phyloP scores from a whole-genome alignment of 2,888 invertebrate genomes.

The Polydrusus tereticollis region DNA sequence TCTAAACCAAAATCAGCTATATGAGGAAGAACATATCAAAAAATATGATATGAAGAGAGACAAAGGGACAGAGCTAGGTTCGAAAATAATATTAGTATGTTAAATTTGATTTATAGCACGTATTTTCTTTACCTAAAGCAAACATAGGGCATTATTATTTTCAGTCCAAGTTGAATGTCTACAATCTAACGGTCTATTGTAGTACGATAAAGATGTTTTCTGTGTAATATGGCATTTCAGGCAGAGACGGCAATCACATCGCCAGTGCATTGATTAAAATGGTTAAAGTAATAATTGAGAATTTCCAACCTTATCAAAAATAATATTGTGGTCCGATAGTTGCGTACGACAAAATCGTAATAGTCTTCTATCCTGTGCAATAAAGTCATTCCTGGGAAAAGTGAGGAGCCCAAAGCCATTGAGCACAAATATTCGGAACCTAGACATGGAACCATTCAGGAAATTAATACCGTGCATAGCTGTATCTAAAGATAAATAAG shows the following conservation, averaged over 20 bases:
- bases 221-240: not conserved
- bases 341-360: no score
- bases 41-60: not conserved
- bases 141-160: not conserved
- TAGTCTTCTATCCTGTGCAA: no score
- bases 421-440: no score
- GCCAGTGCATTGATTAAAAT: no score
- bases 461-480: no score
- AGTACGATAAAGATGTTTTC: not conserved
- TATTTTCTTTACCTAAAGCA: not conserved
- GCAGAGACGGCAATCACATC: not conserved
- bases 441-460: no score
- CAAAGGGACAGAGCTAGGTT: not conserved
- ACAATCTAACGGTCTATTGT: not conserved
- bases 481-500: no score
- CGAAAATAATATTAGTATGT: not conserved
- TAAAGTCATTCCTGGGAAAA: no score
- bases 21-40: not conserved
- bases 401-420: no score
- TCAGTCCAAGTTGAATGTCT: not conserved
- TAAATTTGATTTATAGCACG: not conserved
- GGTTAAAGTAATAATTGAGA: no score
- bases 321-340: no score
- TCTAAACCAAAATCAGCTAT: not conserved
- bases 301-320: no score